Evolutionary conservation across 2,797 vertebrate genomes (phyloP).

Genomic region (Tadarida brasiliensis): DNA sequence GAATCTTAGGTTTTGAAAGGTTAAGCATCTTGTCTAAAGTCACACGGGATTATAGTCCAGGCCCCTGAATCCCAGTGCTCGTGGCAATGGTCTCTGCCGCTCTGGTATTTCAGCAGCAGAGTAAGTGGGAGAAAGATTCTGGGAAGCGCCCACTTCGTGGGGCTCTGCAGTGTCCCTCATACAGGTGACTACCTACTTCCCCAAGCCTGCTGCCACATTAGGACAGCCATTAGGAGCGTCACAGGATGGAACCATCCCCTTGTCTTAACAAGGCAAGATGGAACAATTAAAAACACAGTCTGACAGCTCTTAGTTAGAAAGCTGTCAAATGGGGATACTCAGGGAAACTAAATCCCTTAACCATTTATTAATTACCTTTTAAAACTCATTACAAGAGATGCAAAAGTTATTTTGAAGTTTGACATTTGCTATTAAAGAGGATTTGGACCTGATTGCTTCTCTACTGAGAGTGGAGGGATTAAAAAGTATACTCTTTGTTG

Average conservation of each 20-base stretch:
- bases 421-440: constrained; percentile 8
- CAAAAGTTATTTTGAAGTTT: constrained; percentile 40
- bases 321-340: background rate
- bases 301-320: constrained; percentile 3
- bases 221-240: background rate
- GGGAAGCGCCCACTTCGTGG: background rate
- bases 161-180: background rate
- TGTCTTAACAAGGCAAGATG: background rate
- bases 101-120: background rate
- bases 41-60: constrained; percentile 2
- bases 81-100: background rate
- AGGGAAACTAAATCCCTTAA: constrained; percentile 10
- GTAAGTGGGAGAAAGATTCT: background rate
- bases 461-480: background rate
- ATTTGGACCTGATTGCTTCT: background rate
- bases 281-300: background rate
- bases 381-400: constrained; percentile 29
- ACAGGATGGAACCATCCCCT: background rate
- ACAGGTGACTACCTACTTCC: background rate
- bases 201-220: background rate
- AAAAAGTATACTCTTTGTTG: constrained; percentile 12
- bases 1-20: constrained; percentile 12
- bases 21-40: constrained; percentile 13
- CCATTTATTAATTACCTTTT: constrained; percentile 38
- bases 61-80: background rate